phyloP scores from a whole-genome alignment of 2,113 vertebrate genomes.

The mouse (Mus musculus) region DNA sequence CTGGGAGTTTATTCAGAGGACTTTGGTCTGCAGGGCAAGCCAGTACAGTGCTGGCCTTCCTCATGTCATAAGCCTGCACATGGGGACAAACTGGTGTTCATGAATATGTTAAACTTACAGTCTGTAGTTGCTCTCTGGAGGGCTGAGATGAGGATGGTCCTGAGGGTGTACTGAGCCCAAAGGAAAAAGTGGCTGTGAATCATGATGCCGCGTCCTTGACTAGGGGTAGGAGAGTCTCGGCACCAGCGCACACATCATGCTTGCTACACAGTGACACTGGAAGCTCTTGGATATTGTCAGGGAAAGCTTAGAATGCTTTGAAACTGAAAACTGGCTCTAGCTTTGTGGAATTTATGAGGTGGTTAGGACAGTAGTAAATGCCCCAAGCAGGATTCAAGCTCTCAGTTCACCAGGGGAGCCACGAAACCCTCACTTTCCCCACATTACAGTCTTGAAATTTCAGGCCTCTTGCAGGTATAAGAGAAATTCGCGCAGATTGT shows the following conservation, averaged over 20 bases:
- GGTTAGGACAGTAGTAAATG: conserved; percentile 12
- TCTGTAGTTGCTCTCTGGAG: neutral
- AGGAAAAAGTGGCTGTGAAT: neutral
- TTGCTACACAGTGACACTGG: neutral
- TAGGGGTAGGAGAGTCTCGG: neutral
- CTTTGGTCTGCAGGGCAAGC: neutral
- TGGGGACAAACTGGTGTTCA: neutral
- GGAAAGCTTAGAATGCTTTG: conserved; percentile 9
- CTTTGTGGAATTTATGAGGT: conserved; percentile 16
- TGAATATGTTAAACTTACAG: neutral
- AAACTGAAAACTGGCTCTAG: neutral
- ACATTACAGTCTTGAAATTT: neutral
- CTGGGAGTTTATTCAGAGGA: neutral
- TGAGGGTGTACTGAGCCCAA: neutral
- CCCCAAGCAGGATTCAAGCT: neutral
- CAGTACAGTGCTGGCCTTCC: neutral
- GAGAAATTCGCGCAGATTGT: neutral
- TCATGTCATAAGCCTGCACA: neutral
- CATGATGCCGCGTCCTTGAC: neutral
- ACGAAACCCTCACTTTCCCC: neutral
- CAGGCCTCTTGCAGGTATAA: neutral
- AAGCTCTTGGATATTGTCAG: neutral
- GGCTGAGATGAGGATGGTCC: neutral
- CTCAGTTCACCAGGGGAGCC: neutral
- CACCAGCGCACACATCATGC: neutral